Evolutionary conservation across 2,888 invertebrate species (phyloP).

Genomic region (Lithophane semibrunnea): DNA sequence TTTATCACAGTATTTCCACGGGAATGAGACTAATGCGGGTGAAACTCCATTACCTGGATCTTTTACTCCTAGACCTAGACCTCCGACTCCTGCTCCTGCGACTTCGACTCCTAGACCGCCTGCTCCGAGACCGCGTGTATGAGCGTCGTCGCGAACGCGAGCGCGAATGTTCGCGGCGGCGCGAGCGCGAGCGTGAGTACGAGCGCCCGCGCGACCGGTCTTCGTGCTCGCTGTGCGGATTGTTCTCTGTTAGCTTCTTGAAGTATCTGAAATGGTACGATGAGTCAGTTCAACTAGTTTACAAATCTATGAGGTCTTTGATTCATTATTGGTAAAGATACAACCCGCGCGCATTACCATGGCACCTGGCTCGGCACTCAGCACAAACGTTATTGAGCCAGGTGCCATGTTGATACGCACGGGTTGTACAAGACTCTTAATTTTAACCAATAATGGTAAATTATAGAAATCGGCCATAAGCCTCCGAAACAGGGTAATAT

Average conservation of each 20-base stretch:
- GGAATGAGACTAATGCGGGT: no score
- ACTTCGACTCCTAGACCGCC: slow-evolving; percentile 66
- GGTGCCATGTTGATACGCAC: no score
- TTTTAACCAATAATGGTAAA: no score
- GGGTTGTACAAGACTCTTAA: no score
- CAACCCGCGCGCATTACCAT: no score
- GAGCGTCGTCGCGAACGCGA: slow-evolving; percentile 71
- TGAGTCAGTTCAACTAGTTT: not conserved
- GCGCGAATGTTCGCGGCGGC: slow-evolving; percentile 71
- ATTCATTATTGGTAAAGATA: no score
- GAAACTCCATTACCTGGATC: slow-evolving; percentile 62
- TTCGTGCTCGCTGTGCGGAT: slow-evolving; percentile 87
- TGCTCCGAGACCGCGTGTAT: slow-evolving; percentile 70
- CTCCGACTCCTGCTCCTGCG: slow-evolving; percentile 76
- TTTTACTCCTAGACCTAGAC: slow-evolving; percentile 78
- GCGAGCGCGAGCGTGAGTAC: slow-evolving; percentile 58
- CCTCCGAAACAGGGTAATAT: no score
- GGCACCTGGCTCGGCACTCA: no score
- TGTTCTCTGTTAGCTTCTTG: slow-evolving; percentile 87
- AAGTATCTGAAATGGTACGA: slow-evolving; percentile 69
- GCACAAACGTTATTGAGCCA: no score
- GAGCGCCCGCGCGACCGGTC: slow-evolving; percentile 74
- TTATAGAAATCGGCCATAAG: no score
- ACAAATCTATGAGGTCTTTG: no score
- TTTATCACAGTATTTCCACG: no score